Base-by-base conservation (phyloP, 2,797 vertebrate species). In the Melanotaenia nigrans region DNA sequence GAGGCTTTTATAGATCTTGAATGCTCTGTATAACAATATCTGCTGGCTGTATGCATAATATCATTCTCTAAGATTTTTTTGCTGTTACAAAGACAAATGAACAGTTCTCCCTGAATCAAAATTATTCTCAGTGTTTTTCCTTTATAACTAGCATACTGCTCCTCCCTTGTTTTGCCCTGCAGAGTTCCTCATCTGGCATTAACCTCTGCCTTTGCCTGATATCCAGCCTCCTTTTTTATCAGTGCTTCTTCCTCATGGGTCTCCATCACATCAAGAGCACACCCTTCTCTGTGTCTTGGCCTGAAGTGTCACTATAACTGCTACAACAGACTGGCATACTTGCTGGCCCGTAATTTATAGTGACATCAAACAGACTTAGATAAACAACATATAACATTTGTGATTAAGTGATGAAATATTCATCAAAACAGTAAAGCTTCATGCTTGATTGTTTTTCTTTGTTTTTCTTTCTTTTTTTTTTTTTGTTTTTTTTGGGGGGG, bases 231-330 rank as follows among this genome's bases (percentile, higher is more conserved):
- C 83, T 85, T 79, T 79, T 76, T 85, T 84, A 60, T 62, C 84
- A 80, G 64, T 47, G 54, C 58, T 56, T 71, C 73, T 77, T 85
- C 81, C 83, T 85, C 66, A 30, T 72, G 79, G 88, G 85, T 87
- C 75, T 75, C 61, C 66, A 64, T 74, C 86, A 75, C 68, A 86
- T 87, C 88, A 91, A 91, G 90, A 92, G 77, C 90, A 68, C 16
- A 78, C 88, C 88, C 81, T 85, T 85, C 87, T 80, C 79, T 68
- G 54, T 72, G 59, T 77, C 61, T 67, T 75, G 62, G 78, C 82
- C 86, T 68, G 22, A 75, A 88, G 89, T 79, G 75, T 73, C 72
- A 67, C 70, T 66, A 55, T 64, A 84, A 75, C 76, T 30, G 35
- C 73, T 71, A 33, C 54, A 69, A 62, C 54, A 67, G 62, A 75